Percentiles rank a stretch among this genome's conserved stretches.
phyloP scores from a whole-genome alignment of 2,797 vertebrate species.

The Trachops cirrhosus region DNA sequence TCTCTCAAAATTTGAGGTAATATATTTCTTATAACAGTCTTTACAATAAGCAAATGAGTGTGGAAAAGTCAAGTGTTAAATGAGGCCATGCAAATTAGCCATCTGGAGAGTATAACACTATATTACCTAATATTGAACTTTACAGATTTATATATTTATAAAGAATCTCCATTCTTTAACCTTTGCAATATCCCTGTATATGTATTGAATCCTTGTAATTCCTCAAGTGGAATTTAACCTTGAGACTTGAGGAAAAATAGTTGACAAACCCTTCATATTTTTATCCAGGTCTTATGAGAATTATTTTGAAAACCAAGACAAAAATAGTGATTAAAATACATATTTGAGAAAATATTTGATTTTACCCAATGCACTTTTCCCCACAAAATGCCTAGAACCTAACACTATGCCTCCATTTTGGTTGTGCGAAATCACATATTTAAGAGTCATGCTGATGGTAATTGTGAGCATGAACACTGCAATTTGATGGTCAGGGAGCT shows the following conservation, averaged over 20 bases:
- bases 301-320: constrained; percentile 21
- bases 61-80: constrained; percentile 39
- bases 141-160: constrained; percentile 2
- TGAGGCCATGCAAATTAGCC: constrained; percentile 49
- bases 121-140: constrained; percentile 38
- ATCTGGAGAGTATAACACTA: constrained; percentile 7
- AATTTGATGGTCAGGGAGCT: not conserved
- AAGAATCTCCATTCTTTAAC: constrained; percentile 20
- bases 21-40: not conserved
- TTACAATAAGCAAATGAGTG: constrained; percentile 36
- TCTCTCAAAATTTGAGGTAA: constrained; percentile 24
- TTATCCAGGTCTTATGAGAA: not conserved
- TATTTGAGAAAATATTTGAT: constrained; percentile 6
- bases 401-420: not conserved
- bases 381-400: not conserved
- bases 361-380: not conserved
- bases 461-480: not conserved
- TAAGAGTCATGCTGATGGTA: not conserved
- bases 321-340: not conserved
- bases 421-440: not conserved
- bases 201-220: constrained; percentile 8
- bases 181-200: not conserved
- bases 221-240: not conserved
- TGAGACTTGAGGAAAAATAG: not conserved
- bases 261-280: not conserved